Base-by-base conservation (phyloP, 2,888 invertebrate species). In the Pyrgus malvae region DNA sequence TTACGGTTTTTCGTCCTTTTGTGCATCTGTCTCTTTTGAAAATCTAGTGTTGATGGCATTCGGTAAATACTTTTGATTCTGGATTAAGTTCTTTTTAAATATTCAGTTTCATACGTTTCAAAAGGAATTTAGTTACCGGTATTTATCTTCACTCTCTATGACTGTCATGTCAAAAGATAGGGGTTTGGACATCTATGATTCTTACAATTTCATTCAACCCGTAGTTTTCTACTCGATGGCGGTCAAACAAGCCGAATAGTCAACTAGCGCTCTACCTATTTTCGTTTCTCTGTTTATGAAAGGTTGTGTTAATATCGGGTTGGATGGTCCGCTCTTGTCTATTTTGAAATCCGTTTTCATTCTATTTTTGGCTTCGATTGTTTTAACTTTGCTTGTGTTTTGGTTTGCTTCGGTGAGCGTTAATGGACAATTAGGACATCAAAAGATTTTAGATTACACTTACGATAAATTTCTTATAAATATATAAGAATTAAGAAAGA, bases 281-380 rank as follows among this genome's bases (percentile, higher is more conserved):
- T 38, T 38, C 16, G 45, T 33, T 45, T 16, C 8, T 40, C 29
- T 31, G 46, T 40, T 46, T 46, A 40, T 54, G 40, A 40, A 54
- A 54, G 31, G 46, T 54, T 33, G 54, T 40, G 46, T 54, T 54
- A 46, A 54, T 46, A 54, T 46, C 40, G 14, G 33, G 54, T 46
- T 46, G n/a, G 38, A 41, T 33, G 33, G 53, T 31, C 6, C 38
- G 53, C 17, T 23, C 31, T 29, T 12, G 31, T 19, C 33, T 46
- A 54, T 40, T 33, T 54, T 45, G 31, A 46, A 33, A 46, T 40
- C 45, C 8, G 45, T 40, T 31, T 40, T 38, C 7, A 25, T 33
- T 54, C 46, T 46, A 46, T 40, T 41, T 40, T 54, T 12, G 45
- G 29, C 12, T 54, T 31, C 27, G 33, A 40, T 54, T 46, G 46